Evolutionary conservation across 2,113 vertebrate species (phyloP), one percentile per base, ranked within the genome.

Genomic region (Melierax canorus): DNA sequence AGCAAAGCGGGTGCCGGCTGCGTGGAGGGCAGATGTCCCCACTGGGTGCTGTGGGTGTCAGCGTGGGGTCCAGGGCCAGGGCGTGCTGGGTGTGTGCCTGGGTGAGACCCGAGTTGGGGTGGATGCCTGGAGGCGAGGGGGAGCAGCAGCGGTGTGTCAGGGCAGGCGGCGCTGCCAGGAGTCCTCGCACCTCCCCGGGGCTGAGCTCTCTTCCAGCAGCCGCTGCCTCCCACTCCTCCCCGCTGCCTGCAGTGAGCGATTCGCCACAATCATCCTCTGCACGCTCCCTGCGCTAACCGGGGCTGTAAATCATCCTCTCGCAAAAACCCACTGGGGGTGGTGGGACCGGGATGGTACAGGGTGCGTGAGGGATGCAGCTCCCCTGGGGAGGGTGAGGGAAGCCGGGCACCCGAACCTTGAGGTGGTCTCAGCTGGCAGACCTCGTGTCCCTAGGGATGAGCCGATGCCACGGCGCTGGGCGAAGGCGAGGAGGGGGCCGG

Each of bases 391-490:
- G 45, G 4, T 1, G 24, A 51, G 45, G 26, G n/a, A 18, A 88
- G 26, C 34, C 2, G 60, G 55, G 38, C 24, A 46, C 34, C 77
- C 0, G 0, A 46, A 58, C 18, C 11, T 16, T 2, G 1, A 11
- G 34, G 21, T 34, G 43, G 38, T 43, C 46, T 74, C 1, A 1
- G 64, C 62, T 18, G 58, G 41, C 66, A 83, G 43, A 38, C 2
- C 45, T 41, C 1, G 0, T 20, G 45, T 43, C 63, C 69, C 22
- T 5, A 30, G 50, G 43, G 76, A 78, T 76, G 22, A 39, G 84
- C 23, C 0, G 10, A 4, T 53, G 6, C 18, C 69, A 9, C 0
- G 1, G 41, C 27, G 3, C 32, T 2, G 67, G 72, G 38, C 0
- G 6, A 85, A 39, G 48, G 51, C 1, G 2, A 45, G 74, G 30